A percentile compares a stretch with the other conserved stretches of the same genome.
Conservation (phyloP, 2,888 invertebrate genomes). For the Drosophila kuntzei region DNA sequence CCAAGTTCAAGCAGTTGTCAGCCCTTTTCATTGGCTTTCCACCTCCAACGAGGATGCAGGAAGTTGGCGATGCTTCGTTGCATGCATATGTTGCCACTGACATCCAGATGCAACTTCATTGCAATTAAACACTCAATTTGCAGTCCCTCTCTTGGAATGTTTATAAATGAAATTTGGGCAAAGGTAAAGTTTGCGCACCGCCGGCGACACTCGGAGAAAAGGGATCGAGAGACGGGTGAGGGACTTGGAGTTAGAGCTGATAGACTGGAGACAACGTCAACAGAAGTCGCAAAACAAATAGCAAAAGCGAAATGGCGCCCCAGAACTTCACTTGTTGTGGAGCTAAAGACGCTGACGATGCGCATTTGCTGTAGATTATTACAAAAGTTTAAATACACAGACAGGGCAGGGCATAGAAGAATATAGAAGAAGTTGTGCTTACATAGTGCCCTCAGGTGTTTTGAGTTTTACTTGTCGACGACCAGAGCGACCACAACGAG, state of each 20-base stretch:
- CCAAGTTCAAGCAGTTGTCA: conserved; percentile 36
- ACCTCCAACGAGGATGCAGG: conserved; percentile 3
- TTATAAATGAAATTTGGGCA: conserved; percentile 77
- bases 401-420: conserved; percentile 22
- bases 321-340: conserved; percentile 59
- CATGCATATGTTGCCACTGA: conserved; percentile 64
- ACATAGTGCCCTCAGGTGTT: conserved; percentile 62
- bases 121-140: conserved; percentile 79
- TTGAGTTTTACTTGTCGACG: conserved; percentile 63
- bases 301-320: conserved; percentile 75
- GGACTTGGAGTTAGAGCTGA: conserved; percentile 18
- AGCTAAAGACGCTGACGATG: conserved; percentile 70
- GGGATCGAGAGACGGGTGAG: conserved; percentile 8
- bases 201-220: conserved; percentile 37
- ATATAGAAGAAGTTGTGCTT: conserved; percentile 32
- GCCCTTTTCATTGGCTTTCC: conserved; percentile 10
- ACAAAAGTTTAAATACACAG: conserved; percentile 78
- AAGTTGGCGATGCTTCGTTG: background rate
- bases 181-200: conserved; percentile 74
- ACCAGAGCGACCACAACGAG: conserved; percentile 21
- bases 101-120: conserved; percentile 63
- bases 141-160: conserved; percentile 64
- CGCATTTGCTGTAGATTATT: conserved; percentile 78
- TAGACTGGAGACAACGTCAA: conserved; percentile 64
- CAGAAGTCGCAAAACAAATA: conserved; percentile 76